Percentiles rank a stretch among this genome's conserved stretches.
Evolutionary conservation across 2,113 vertebrate genomes (phyloP).

Genomic region (Neopipo cinnamomea): DNA sequence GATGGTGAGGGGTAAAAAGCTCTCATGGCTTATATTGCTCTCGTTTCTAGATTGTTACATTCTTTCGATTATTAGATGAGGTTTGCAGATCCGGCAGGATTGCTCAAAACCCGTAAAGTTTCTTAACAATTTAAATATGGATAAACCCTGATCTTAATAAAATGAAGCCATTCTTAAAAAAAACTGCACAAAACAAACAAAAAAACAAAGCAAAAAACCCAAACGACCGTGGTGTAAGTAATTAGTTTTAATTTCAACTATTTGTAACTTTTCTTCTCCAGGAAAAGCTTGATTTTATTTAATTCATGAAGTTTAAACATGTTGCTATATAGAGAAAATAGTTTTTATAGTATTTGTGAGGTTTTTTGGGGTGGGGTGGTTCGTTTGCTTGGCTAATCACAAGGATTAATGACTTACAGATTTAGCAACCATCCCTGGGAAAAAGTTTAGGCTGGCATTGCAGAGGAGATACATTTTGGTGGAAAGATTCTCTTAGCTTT

Average conservation of each 20-base stretch:
- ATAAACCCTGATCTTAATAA: not conserved
- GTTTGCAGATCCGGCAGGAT: not conserved
- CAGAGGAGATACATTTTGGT: not conserved
- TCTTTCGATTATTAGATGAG: not conserved
- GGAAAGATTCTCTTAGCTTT: not conserved
- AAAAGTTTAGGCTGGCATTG: not conserved
- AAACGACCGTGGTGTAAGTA: not conserved
- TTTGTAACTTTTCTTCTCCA: not conserved
- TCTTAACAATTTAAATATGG: not conserved
- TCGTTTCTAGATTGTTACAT: not conserved
- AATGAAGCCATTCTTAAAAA: not conserved
- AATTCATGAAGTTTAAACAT: not conserved
- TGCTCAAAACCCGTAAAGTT: not conserved
- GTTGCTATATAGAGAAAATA: not conserved
- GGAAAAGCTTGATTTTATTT: not conserved
- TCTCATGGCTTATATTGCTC: not conserved
- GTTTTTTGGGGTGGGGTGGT: accelerated
- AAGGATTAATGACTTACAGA: not conserved
- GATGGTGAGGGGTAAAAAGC: not conserved
- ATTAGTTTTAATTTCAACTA: not conserved
- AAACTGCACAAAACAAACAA: not conserved
- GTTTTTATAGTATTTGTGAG: not conserved
- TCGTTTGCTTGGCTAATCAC: not conserved
- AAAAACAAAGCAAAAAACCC: not conserved
- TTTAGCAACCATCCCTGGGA: not conserved